Percentiles rank a stretch among this genome's conserved stretches.
Evolutionary conservation across 2,113 vertebrate genomes (phyloP).

Genomic region (Chaetops frenatus): DNA sequence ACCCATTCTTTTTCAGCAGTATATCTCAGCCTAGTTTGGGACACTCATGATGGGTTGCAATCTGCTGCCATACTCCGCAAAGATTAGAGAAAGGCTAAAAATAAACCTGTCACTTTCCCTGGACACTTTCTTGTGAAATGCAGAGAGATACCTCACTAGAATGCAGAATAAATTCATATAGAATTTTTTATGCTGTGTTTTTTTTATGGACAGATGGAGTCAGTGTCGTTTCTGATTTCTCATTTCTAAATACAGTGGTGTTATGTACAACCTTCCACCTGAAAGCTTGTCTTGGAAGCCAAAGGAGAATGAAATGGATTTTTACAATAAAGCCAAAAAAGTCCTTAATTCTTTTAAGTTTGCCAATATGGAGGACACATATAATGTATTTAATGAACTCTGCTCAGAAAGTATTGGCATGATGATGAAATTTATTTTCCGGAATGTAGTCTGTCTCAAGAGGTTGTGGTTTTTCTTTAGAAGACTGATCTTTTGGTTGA

Average conservation of each 20-base stretch:
- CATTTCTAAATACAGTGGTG: slow-evolving; percentile 38
- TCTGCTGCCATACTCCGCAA: slow-evolving; percentile 38
- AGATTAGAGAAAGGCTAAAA: slow-evolving; percentile 64
- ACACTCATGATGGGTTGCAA: slow-evolving; percentile 56
- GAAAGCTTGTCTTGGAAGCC: slow-evolving; percentile 13
- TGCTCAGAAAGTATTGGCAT: neutral
- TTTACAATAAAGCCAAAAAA: slow-evolving; percentile 21
- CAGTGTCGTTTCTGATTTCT: slow-evolving; percentile 12
- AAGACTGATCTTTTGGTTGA: neutral
- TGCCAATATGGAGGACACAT: neutral
- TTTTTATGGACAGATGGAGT: slow-evolving; percentile 59
- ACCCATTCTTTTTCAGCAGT: slow-evolving; percentile 43
- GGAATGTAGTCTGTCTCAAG: neutral
- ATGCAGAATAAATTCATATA: slow-evolving; percentile 58
- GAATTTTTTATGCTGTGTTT: slow-evolving; percentile 17
- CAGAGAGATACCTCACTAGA: slow-evolving; percentile 46
- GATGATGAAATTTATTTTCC: neutral
- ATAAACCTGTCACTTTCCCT: slow-evolving; percentile 58
- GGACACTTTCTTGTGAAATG: slow-evolving; percentile 56
- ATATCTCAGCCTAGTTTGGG: slow-evolving; percentile 58
- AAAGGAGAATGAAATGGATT: neutral
- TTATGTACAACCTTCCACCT: slow-evolving; percentile 38
- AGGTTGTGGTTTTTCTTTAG: neutral
- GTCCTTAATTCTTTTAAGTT: neutral
- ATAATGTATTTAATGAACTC: slow-evolving; percentile 7